phyloP scores from a whole-genome alignment of 2,113 vertebrate genomes.

The crab-eating macaque (Macaca fascicularis) region DNA sequence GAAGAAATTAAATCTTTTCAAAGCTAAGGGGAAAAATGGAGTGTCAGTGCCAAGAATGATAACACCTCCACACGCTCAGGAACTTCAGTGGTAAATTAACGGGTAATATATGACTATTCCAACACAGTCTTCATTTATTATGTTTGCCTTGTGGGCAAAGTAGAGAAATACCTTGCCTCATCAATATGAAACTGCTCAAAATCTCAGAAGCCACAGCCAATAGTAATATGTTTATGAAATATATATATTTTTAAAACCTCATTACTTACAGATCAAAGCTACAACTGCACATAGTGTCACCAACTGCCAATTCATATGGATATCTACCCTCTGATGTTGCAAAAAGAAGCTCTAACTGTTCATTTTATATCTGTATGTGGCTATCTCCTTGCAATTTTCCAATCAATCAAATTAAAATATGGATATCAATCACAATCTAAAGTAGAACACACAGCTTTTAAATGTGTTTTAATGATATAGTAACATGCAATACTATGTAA shows the following conservation, averaged over 20 bases:
- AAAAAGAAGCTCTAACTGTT: background rate
- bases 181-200: background rate
- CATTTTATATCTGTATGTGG: background rate
- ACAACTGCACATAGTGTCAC: background rate
- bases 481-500: background rate
- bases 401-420: constrained; percentile 36
- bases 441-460: background rate
- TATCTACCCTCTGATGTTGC: background rate
- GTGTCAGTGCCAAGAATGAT: background rate
- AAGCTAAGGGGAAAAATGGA: background rate
- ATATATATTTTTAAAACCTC: background rate
- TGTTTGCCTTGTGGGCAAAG: constrained; percentile 11
- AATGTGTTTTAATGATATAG: background rate
- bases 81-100: constrained; percentile 55
- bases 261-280: background rate
- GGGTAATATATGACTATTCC: constrained; percentile 19
- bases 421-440: background rate
- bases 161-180: background rate
- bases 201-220: background rate
- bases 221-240: background rate
- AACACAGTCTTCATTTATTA: constrained; percentile 42
- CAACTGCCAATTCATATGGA: background rate
- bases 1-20: constrained; percentile 73
- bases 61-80: background rate
- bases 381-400: background rate